Conservation (phyloP, 2,797 vertebrate species). For the Carduelis carduelis region DNA sequence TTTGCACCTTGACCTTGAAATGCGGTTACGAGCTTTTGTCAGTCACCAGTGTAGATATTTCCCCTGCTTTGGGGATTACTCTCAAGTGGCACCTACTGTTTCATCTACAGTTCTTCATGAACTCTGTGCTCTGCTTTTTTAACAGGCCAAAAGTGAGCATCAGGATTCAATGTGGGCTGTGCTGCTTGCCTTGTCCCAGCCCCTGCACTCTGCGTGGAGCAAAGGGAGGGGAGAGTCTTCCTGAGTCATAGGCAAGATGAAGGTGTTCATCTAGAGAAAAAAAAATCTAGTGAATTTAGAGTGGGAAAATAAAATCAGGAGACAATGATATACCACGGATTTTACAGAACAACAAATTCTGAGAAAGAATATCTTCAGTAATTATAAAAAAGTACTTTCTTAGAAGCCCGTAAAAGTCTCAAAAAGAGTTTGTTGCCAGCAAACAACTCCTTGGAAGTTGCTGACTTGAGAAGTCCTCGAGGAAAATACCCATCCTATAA, state of each 20-base stretch:
- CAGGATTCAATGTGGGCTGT: not conserved
- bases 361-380: not conserved
- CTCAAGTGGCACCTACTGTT: not conserved
- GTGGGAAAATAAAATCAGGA: not conserved
- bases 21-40: fast-evolving
- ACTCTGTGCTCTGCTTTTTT: not conserved
- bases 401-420: not conserved
- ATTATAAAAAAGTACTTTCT: not conserved
- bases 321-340: not conserved
- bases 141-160: not conserved
- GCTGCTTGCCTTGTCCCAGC: not conserved
- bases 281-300: not conserved
- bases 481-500: not conserved
- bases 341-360: not conserved
- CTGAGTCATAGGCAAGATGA: not conserved
- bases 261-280: not conserved
- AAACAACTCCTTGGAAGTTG: not conserved
- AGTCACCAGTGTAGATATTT: not conserved
- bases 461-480: not conserved
- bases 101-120: not conserved
- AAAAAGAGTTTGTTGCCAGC: not conserved
- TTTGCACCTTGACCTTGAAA: not conserved
- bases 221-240: not conserved
- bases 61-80: not conserved
- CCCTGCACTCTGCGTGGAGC: too few species aligned